Percentiles rank a stretch among this genome's conserved stretches.
phyloP scores from a whole-genome alignment of 2,888 invertebrate genomes.

The Mythimna pallens region DNA sequence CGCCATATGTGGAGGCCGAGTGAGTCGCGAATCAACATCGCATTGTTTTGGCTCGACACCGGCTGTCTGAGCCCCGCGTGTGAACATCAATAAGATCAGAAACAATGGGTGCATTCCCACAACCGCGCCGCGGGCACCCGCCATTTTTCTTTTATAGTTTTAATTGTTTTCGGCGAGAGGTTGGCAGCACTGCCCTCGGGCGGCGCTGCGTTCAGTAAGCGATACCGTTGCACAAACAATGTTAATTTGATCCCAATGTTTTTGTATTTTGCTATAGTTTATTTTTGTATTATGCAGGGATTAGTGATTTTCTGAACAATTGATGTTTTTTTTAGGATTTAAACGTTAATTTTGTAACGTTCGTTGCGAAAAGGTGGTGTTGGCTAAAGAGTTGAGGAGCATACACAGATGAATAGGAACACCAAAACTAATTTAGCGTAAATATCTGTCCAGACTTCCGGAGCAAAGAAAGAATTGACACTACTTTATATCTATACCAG shows the following conservation, averaged over 20 bases:
- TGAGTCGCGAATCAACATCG: slow-evolving; percentile 67
- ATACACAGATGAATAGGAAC: background rate
- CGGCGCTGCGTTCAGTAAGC: slow-evolving; percentile 70
- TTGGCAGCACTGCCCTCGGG: slow-evolving; percentile 82
- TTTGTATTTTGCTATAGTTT: slow-evolving; percentile 68
- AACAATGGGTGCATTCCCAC: slow-evolving; percentile 84
- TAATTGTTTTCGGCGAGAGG: slow-evolving; percentile 88
- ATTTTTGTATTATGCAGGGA: slow-evolving; percentile 65
- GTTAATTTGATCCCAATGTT: slow-evolving; percentile 69
- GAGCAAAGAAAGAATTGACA: background rate
- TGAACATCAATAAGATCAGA: slow-evolving; percentile 74
- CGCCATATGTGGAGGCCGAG: slow-evolving; percentile 67
- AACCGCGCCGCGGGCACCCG: slow-evolving; percentile 80
- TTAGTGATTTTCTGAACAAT: slow-evolving; percentile 60
- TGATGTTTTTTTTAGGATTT: slow-evolving; percentile 55
- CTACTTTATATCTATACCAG: too few species aligned
- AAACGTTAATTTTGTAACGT: slow-evolving; percentile 31
- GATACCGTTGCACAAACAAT: slow-evolving; percentile 75
- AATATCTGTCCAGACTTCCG: background rate
- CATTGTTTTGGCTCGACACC: slow-evolving; percentile 68
- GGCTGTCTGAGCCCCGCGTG: slow-evolving; percentile 66
- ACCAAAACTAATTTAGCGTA: background rate
- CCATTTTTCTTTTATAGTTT: slow-evolving; percentile 77
- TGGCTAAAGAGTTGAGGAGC: background rate
- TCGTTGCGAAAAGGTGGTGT: slow-evolving; percentile 3